Conservation (phyloP, 2,888 invertebrate species). For the Eulithis prunata region DNA sequence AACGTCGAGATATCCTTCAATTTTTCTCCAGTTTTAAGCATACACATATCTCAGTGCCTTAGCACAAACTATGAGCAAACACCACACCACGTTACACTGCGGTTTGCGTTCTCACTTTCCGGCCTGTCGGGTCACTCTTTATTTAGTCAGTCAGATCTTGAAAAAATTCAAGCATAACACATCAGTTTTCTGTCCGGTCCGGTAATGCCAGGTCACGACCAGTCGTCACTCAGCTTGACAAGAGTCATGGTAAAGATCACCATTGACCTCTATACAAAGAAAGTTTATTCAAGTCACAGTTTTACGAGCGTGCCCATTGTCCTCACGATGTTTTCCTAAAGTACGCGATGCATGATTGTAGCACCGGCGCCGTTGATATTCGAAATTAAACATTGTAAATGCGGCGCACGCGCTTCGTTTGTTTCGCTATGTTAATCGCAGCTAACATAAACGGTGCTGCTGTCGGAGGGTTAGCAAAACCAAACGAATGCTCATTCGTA, state of each 20-base stretch:
- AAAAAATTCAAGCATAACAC: too few relatives aligned
- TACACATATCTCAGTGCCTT: background rate
- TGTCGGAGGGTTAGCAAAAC: constrained; percentile 14
- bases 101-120: background rate
- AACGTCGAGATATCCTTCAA: too few relatives aligned
- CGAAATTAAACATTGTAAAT: constrained; percentile 20
- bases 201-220: too few relatives aligned
- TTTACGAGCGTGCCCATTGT: background rate
- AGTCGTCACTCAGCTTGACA: too few relatives aligned
- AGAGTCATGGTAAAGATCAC: too few relatives aligned
- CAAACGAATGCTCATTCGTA: background rate
- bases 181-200: too few relatives aligned
- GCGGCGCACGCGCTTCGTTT: constrained; percentile 13
- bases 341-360: background rate
- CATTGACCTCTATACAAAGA: too few relatives aligned
- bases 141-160: too few relatives aligned
- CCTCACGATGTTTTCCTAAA: background rate
- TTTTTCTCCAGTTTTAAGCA: background rate
- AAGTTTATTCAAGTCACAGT: background rate
- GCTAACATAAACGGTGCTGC: constrained; percentile 25
- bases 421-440: constrained; percentile 24
- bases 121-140: too few relatives aligned
- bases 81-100: constrained; percentile 1
- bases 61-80: constrained; percentile 17
- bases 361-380: constrained; percentile 16